Percentiles rank a stretch among this genome's conserved stretches.
phyloP scores from a whole-genome alignment of 92 coral and sea anemone genomes.

The Pocillopora grandis region DNA sequence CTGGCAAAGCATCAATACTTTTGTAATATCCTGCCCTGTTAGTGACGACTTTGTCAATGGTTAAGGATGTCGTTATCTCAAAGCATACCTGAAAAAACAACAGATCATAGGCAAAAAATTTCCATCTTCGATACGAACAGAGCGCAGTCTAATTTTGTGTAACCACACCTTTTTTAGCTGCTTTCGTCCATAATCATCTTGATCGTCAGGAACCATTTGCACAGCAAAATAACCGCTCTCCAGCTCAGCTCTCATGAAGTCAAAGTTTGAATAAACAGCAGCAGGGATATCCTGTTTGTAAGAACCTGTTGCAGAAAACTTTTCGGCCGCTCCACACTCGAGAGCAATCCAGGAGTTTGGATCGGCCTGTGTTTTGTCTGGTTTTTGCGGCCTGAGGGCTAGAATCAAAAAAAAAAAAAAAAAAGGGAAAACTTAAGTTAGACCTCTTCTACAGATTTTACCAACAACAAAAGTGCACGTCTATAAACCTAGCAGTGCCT shows the following conservation, averaged over 20 bases:
- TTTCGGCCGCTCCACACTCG: conserved; percentile 85
- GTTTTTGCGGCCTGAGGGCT: conserved; percentile 65
- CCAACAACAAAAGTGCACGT: background rate
- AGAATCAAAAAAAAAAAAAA: background rate
- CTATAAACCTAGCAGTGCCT: too few species aligned
- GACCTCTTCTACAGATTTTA: background rate
- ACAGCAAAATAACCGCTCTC: conserved; percentile 89
- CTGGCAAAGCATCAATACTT: conserved; percentile 65
- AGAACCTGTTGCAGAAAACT: conserved; percentile 71
- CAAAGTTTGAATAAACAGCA: conserved; percentile 61
- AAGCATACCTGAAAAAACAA: conserved; percentile 70
- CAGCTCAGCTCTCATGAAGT: conserved; percentile 69
- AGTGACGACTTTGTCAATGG: conserved; percentile 69
- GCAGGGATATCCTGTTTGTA: conserved; percentile 57
- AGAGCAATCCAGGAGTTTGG: conserved; percentile 79
- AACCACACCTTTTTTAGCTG: conserved; percentile 53
- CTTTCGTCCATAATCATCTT: conserved; percentile 58
- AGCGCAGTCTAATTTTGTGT: too few species aligned
- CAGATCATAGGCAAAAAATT: background rate
- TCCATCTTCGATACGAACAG: too few species aligned
- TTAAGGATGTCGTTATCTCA: conserved; percentile 78
- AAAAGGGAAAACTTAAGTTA: too few species aligned
- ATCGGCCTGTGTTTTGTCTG: conserved; percentile 74
- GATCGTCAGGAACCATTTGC: conserved; percentile 71
- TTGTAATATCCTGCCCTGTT: conserved; percentile 79